Evolutionary conservation across 1,140 invertebrate genomes (phyloP).

Genomic region (Diorhabda carinulata): DNA sequence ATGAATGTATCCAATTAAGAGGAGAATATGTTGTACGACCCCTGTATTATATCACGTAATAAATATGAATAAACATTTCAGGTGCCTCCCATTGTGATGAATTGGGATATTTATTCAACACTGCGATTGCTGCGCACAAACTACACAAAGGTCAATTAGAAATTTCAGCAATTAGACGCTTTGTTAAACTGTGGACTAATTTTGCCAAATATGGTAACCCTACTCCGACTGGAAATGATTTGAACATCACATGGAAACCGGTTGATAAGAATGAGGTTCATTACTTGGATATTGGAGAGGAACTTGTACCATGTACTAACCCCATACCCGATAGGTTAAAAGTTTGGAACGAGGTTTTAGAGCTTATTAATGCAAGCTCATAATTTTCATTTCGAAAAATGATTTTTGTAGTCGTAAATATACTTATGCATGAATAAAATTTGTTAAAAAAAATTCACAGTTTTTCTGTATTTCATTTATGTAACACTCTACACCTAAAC

Average conservation of each 20-base stretch:
- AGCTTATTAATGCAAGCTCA: too few species aligned
- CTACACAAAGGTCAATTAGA: slow-evolving; percentile 3
- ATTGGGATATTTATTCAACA: not conserved
- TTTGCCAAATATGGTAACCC: slow-evolving; percentile 27
- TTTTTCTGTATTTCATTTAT: too few species aligned
- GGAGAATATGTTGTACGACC: too few species aligned
- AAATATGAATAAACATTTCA: not conserved
- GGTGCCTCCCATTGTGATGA: not conserved
- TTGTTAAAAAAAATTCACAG: too few species aligned
- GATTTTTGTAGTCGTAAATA: too few species aligned
- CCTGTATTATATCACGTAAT: too few species aligned
- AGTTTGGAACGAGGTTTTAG: slow-evolving; percentile 15
- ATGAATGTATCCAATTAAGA: too few species aligned
- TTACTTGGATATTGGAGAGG: slow-evolving; percentile 13
- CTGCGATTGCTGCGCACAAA: not conserved
- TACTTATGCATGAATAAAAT: too few species aligned
- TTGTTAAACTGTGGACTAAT: slow-evolving; percentile 31
- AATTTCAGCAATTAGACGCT: slow-evolving; percentile 11
- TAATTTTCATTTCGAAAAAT: too few species aligned
- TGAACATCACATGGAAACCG: slow-evolving; percentile 6
- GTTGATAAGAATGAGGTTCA: slow-evolving; percentile 3
- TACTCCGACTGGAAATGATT: slow-evolving; percentile 1
- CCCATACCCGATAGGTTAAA: slow-evolving; percentile 8
- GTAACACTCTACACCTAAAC: too few species aligned
- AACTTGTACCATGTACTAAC: not conserved